Base-by-base conservation (phyloP, 64 coral and sea anemone species). In the Trachythela sp. region DNA sequence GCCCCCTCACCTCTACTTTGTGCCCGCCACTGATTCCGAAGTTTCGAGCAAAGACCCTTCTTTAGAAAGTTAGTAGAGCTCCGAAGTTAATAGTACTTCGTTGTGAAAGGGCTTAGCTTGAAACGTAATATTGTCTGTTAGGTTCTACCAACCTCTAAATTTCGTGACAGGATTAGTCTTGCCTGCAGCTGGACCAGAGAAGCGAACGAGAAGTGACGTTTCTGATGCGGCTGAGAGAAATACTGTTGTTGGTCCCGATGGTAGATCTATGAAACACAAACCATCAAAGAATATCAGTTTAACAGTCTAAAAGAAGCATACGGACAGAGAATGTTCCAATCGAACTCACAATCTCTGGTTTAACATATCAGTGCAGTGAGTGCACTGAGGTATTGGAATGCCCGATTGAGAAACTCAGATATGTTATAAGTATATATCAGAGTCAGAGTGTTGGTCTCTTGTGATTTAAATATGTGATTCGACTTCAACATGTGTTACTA, bases 191-290 rank as follows among this genome's bases (percentile, higher is more conserved):
- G 93, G 88, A 84, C 94, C 93, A 18, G 92, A 93, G 83, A 94
- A 99, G 37, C 96, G 87, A 50, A 99, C 96, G 52, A 91, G 89
- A 36, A 99, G 88, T 42, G 93, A 94, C 37, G 87, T 92, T 89
- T 99, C 96, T 67, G 96, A 99, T 31, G 93, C 96, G 49, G 94
- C 96, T 11, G 93, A 92, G 34, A 99, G 76, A 15, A 89, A 92
- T 0, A 99, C 96, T 22, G 90, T 89, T 27, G 88, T 90, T 86
- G 96, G 96, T 38, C 86, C 83, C 45, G 89, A 64, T 13, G 96
- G 96, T 34, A 84, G 72, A 42, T 86, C 93, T 94, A 72, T 26
- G 24, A 27, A 94, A 64, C 50, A 60, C 1, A 84, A 87, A 30
- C 40, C 67, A 39, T 70, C n/a, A 20, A 3, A 7, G 56, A 39